Base-by-base conservation (phyloP, 37 sponge, comb jelly and placozoan genomes). In the Oscarella lobularis region DNA sequence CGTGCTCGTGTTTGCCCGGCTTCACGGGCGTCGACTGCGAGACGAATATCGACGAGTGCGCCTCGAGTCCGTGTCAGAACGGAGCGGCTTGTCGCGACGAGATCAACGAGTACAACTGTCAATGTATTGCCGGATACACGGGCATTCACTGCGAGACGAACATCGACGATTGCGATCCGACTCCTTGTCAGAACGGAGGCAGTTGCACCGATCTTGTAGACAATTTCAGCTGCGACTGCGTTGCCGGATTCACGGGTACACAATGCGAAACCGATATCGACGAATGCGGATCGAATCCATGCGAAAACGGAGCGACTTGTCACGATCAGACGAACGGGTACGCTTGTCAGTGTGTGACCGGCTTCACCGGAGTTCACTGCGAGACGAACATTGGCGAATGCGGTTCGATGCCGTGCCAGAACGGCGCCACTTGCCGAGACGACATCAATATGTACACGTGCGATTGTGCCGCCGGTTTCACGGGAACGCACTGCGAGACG, bases 1-100 rank as follows among this genome's bases (percentile, higher is more conserved):
- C 20, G 14, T 48, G 60, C 20, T 9, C 9, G 20, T 48, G 60
- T 48, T 9, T 48, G 14, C 14, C 9, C 14, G 60, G 60, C 60
- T 48, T 48, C 20, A 48, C 60, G 9, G 60, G 60, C 9, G 20
- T 20, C 20, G 14, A 27, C 9, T 48, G 60, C 20, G 60, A 48
- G 20, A 48, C 60, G 9, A 48, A 48, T 48, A 48, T 48, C 20
- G 60, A 48, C 20, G 60, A 48, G 14, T 48, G 60, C 20, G 60
- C 60, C 9, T 48, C 60, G 9, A 48, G 60, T 48, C 60, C 60
- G 60, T 48, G 60, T 48, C 60, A 48, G 60, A 48, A 48, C 60
- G 60, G 60, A 27, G 60, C 14, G 20, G 14, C 9, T 27, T 48
- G 60, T 48, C 9, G 9, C 20, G 60, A 48, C 20, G 60, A 20